Evolutionary conservation across 2,888 invertebrate species (phyloP).

Genomic region (Amphipyra berbera): DNA sequence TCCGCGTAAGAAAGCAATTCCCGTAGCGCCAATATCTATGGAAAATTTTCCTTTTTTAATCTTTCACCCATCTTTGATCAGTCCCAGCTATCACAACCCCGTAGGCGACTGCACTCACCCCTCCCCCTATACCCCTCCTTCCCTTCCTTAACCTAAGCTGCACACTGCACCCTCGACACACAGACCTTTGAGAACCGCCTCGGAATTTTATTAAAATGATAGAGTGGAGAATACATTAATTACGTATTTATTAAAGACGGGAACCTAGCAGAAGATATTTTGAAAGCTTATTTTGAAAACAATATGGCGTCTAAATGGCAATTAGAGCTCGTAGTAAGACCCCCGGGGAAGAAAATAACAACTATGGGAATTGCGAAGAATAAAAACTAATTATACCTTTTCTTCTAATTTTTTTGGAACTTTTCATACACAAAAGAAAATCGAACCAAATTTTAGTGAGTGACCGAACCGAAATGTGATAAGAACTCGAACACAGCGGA

Average conservation of each 20-base stretch:
- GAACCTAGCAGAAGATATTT: neutral
- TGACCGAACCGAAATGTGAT: too few species aligned
- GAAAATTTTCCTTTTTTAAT: constrained; percentile 16
- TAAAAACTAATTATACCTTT: too few species aligned
- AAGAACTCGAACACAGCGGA: too few species aligned
- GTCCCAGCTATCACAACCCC: constrained; percentile 6
- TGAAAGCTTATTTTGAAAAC: neutral
- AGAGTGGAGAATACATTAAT: neutral
- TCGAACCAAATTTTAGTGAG: too few species aligned
- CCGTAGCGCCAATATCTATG: constrained; percentile 10
- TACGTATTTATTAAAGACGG: neutral
- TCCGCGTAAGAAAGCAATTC: neutral
- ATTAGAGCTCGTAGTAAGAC: neutral
- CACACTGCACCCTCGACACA: constrained; percentile 14
- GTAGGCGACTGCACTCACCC: constrained; percentile 6
- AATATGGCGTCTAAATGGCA: neutral
- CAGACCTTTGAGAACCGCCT: constrained; percentile 12
- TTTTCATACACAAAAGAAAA: too few species aligned
- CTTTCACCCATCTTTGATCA: constrained; percentile 18
- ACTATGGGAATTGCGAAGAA: too few species aligned
- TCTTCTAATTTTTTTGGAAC: too few species aligned
- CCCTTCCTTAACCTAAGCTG: constrained; percentile 1
- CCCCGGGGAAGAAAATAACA: too few species aligned
- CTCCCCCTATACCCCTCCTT: neutral
- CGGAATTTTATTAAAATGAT: constrained; percentile 18